Evolutionary conservation across 2,797 vertebrate genomes (phyloP), one percentile per base, ranked within the genome.

Genomic region (Cheirogaleus major): DNA sequence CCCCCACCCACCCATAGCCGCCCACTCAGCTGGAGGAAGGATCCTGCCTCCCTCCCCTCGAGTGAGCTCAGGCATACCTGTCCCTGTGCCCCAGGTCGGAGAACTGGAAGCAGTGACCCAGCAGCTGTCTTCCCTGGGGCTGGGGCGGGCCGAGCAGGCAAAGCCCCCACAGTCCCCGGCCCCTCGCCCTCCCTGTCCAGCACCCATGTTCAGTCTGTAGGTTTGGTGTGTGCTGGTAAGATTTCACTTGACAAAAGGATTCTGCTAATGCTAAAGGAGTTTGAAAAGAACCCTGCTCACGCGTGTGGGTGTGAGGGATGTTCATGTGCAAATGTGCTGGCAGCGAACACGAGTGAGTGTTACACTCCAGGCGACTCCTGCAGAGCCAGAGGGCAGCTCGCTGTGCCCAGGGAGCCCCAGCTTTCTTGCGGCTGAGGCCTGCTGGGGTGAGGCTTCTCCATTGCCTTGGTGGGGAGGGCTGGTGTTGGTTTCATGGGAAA

Each of bases 401-500:
- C 3, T 35, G 52, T 72, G 79, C n/a, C 41, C 48, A 67, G 76
- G 63, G 57, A 93, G 3, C 43, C 70, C 79, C 61, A 5, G 27
- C 48, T 73, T 75, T 43, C 70, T 76, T 88, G 52, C 14, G 45
- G 38, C 89, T 18, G 83, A 89, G 63, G 70, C 48, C 38, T 55
- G 43, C 69, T 79, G 32, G 63, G 38, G 20, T 73, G 7, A 48
- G 69, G 78, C 52, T 35, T 57, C 76, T 94, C 92, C 35, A 1
- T 91, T 81, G 76, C 89, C 57, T 61, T 30, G 45, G 55, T 25
- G 63, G 72, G 69, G 88, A 95, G 70, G 38, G 32, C 65, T 45
- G 6, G 97, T 69, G 14, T 98, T 97, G 92, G 96, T 98, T 98
- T 98, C 98, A 97, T 82, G 86, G 97, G 97, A 98, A 94, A 95